Conservation (phyloP, 1,140 invertebrate species). For the Drosophila bipectinata region DNA sequence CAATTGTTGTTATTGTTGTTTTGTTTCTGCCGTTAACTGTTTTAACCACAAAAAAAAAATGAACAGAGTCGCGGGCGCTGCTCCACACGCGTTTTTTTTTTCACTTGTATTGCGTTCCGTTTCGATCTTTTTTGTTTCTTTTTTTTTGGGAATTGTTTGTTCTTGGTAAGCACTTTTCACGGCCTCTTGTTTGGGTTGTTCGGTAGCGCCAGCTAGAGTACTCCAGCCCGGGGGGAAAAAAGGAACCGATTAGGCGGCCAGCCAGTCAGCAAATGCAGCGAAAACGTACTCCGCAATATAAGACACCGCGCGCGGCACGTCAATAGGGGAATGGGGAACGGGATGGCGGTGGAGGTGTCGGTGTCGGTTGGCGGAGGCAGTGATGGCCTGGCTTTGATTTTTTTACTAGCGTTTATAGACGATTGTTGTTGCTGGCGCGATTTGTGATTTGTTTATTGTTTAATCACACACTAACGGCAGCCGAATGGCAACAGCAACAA, state of each 20-base stretch:
- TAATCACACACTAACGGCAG: conserved; percentile 6
- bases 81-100: conserved; percentile 37
- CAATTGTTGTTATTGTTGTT: conserved; percentile 21
- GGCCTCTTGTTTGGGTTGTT: not conserved
- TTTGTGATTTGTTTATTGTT: conserved; percentile 7
- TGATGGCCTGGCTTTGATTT: conserved; percentile 4
- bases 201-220: not conserved
- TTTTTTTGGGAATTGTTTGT: conserved; percentile 7
- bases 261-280: conserved; percentile 38
- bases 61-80: conserved; percentile 14
- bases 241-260: conserved; percentile 11
- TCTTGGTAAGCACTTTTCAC: conserved; percentile 1
- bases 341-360: not conserved
- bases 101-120: conserved; percentile 2
- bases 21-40: conserved; percentile 1
- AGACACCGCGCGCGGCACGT: conserved; percentile 7
- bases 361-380: not conserved
- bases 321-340: not conserved
- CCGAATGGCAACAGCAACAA: conserved; percentile 21
- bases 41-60: conserved; percentile 33
- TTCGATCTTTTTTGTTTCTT: not conserved
- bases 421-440: conserved; percentile 11
- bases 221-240: not conserved
- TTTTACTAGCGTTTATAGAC: conserved; percentile 5
- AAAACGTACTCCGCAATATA: conserved; percentile 31